Evolutionary conservation across 1,140 invertebrate species (phyloP).

Genomic region (Trachymyrmex septentrionalis): DNA sequence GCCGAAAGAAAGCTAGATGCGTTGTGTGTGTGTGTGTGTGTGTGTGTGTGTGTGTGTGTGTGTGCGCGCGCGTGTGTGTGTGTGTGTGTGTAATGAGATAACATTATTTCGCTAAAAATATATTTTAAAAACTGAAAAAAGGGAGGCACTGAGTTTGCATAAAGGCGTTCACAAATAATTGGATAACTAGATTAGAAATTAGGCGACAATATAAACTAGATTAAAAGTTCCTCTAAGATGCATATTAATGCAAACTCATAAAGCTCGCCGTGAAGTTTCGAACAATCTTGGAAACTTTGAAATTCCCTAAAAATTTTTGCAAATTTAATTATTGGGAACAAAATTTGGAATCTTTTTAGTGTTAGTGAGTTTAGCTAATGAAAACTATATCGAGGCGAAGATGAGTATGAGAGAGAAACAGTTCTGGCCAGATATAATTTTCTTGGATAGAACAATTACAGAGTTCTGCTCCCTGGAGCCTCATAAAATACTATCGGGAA

Average conservation of each 20-base stretch:
- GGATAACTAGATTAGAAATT: slow-evolving; percentile 11
- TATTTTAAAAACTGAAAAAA: neutral
- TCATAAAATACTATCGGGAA: neutral
- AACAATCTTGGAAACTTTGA: neutral
- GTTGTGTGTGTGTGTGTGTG: neutral
- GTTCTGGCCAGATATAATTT: neutral
- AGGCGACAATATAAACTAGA: slow-evolving; percentile 1
- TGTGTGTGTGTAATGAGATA: neutral
- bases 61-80: no score
- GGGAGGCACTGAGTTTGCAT: neutral
- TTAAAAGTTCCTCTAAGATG: slow-evolving; percentile 9
- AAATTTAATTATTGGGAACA: neutral
- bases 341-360: slow-evolving; percentile 10
- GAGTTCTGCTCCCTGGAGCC: no score
- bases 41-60: neutral
- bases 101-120: neutral
- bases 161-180: neutral
- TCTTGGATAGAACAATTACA: neutral
- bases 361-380: neutral
- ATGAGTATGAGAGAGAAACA: neutral
- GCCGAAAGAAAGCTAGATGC: slow-evolving; percentile 5
- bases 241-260: slow-evolving; percentile 23
- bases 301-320: neutral
- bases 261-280: neutral
- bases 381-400: neutral